Evolutionary conservation across 2,888 invertebrate genomes (phyloP), one percentile per base, ranked within the genome.

Genomic region (Idaea biselata): DNA sequence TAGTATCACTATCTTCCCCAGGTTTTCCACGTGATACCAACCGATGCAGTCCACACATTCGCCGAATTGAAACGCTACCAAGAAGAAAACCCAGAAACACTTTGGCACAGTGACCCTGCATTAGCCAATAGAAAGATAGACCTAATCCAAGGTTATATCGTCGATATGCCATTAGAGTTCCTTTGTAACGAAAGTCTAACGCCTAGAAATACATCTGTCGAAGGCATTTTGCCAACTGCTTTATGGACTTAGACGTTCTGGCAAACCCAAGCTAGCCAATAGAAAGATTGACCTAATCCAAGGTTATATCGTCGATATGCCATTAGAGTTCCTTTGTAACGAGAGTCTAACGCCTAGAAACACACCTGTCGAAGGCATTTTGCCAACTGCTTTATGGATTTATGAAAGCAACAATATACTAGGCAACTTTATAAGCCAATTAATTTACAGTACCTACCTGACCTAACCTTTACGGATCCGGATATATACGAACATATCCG

Each of bases 331-430:
- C 89, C 94, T 99, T n/a, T 94, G 94, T 77, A 95, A 96, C 72
- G 98, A 99, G 89, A 94, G 94, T 57, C 92, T 98, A 57, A 97
- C 96, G 17, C 99, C 99, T 7, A 95, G 95, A 61, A 94, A 95
- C 55, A 95, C 95, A 16, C 96, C 97, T 18, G 97, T 97, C 84
- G 98, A 99, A 85, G 97, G 97, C 59, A 95, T 99, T 78, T 95
- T 99, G 94, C 99, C 99, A 4, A 97, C 97, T 33, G 94, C 97
- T 1, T 92, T 99, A 18, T 99, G 99, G 98, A 98, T 98, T 17
- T 98, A 68, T 66, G 17, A 33, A 7, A 33, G 3, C 8, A 33
- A 33, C 4, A 32, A 32, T 32, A 32, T 32, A 7, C 4, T 6
- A 7, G 4, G 11, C 32, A 32, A 32, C 7, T 32, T 32, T 32